These are phyloP conservation scores for Saccostrea echinata DNA, from an alignment of 1,140 invertebrate species.

Conservation along the genomic window DNA sequence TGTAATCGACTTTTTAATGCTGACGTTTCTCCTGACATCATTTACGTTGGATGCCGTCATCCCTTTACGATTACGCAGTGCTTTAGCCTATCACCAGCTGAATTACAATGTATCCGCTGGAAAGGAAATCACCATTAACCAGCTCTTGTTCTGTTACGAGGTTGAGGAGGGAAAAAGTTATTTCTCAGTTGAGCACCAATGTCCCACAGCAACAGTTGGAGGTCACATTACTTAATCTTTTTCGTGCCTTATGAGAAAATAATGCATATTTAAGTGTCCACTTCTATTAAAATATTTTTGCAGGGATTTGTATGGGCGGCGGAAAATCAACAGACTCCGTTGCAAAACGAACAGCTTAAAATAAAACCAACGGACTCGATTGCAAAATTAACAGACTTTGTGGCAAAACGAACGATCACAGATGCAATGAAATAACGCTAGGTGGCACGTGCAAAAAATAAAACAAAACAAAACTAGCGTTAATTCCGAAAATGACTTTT, in stretches of 20 bases:
- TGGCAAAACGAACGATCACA: too few relatives aligned
- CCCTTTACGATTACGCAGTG: conserved; percentile 57
- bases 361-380: too few relatives aligned
- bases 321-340: too few relatives aligned
- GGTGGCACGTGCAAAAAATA: too few relatives aligned
- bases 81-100: conserved; percentile 36
- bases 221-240: neutral
- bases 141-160: conserved; percentile 42
- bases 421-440: too few relatives aligned
- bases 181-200: conserved; percentile 2
- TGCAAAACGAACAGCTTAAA: too few relatives aligned
- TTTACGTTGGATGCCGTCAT: conserved; percentile 66
- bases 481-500: too few relatives aligned
- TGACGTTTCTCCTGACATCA: conserved; percentile 67
- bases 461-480: too few relatives aligned
- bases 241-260: neutral
- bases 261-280: too few relatives aligned
- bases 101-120: conserved; percentile 43
- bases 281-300: too few relatives aligned
- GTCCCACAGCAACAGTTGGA: conserved; percentile 16
- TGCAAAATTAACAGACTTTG: too few relatives aligned
- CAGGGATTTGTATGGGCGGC: too few relatives aligned
- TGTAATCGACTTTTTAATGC: conserved; percentile 69
- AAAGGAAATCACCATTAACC: conserved; percentile 33
- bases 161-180: neutral